Conservation (phyloP, 2,113 vertebrate genomes). For the Menura novaehollandiae region DNA sequence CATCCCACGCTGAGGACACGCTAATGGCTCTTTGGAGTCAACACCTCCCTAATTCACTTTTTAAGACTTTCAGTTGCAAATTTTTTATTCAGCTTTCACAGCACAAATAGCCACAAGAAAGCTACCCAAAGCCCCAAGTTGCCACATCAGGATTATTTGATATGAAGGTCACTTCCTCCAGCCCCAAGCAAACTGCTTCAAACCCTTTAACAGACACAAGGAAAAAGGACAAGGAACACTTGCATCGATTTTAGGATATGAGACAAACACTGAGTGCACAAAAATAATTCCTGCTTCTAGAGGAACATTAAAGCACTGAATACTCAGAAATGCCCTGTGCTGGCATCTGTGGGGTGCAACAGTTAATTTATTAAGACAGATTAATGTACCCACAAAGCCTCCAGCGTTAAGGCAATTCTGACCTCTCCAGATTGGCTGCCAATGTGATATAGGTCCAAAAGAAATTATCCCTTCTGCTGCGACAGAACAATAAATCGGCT, state of each 20-base stretch:
- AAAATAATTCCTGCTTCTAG: not conserved
- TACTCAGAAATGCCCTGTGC: not conserved
- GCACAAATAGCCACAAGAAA: conserved; percentile 65
- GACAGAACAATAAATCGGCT: conserved; percentile 76
- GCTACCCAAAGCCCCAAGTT: not conserved
- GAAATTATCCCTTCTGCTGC: conserved; percentile 61
- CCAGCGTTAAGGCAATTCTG: not conserved
- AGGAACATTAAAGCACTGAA: not conserved
- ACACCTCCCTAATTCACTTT: not conserved
- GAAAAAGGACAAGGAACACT: not conserved
- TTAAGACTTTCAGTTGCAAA: conserved; percentile 36
- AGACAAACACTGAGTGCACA: not conserved
- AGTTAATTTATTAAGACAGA: not conserved
- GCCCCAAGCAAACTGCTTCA: conserved; percentile 1
- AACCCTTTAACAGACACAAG: conserved; percentile 27
- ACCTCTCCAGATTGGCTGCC: conserved; percentile 67
- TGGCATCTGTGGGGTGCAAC: not conserved
- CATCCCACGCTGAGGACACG: not conserved
- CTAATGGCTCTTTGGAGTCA: not conserved
- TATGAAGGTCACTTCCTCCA: conserved; percentile 39
- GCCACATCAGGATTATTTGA: conserved; percentile 51
- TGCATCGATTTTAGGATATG: not conserved
- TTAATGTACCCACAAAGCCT: conserved; percentile 8
- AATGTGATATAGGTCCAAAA: conserved; percentile 70
- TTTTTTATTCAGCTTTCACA: conserved; percentile 66